A percentile compares a stretch with the other conserved stretches of the same genome.
Conservation (phyloP, 2,797 vertebrate species). For the Pitangus sulphuratus region DNA sequence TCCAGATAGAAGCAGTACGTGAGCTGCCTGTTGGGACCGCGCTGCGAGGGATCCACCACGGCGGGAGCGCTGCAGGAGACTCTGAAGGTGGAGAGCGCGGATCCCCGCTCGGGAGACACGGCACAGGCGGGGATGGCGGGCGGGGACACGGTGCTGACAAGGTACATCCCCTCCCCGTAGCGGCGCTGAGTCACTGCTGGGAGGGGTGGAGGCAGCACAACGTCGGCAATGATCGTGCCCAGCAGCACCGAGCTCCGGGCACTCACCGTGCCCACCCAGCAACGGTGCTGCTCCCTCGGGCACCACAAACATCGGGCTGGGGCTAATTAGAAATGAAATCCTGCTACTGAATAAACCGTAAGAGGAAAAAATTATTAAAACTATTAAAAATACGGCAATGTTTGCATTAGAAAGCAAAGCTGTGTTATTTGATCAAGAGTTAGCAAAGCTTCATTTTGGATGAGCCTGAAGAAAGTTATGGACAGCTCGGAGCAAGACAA, state of each 20-base stretch:
- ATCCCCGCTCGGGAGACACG: slow-evolving; percentile 79
- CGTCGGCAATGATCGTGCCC: neutral
- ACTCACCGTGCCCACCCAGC: neutral
- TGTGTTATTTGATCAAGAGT: neutral
- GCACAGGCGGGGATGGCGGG: slow-evolving; percentile 70
- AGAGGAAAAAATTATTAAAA: neutral
- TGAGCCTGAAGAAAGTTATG: neutral
- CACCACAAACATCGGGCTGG: neutral
- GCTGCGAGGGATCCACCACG: neutral
- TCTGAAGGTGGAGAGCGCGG: slow-evolving; percentile 82
- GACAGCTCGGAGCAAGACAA: neutral
- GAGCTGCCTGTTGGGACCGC: slow-evolving; percentile 24
- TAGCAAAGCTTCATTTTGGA: neutral
- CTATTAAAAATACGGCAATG: neutral
- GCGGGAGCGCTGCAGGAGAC: slow-evolving; percentile 79
- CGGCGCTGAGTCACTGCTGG: slow-evolving; percentile 30
- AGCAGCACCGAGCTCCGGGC: neutral
- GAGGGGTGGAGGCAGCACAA: neutral
- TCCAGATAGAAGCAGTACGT: slow-evolving; percentile 83
- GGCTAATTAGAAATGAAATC: neutral
- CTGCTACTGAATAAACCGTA: neutral
- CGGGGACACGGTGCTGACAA: slow-evolving; percentile 53
- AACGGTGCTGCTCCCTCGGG: neutral
- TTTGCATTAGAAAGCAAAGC: neutral
- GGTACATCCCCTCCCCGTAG: slow-evolving; percentile 61